Evolutionary conservation across 2,113 vertebrate genomes (phyloP), one percentile per base, ranked within the genome.

Genomic region (Oxyura jamaicensis): DNA sequence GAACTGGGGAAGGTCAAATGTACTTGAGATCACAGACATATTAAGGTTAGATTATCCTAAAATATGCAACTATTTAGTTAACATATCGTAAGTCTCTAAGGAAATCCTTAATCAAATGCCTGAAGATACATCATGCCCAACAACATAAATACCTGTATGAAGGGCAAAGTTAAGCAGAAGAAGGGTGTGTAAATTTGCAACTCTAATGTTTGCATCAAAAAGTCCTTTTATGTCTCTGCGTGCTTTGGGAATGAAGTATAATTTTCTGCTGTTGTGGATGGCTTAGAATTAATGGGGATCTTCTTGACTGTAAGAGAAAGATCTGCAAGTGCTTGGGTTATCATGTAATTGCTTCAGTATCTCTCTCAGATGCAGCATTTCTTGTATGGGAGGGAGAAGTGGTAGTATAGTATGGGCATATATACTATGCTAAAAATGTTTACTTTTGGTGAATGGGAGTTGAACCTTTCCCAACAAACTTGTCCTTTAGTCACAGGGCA

Each of bases 11-110:
- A 91, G 91, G 92, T 86, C 92, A 95, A 91, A 94, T 66, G 59
- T 95, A 67, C 73, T 89, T 82, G 60, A 77, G 73, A 91, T 92
- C 72, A 91, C 67, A 67, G 83, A 93, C 86, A 74, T 82, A 59
- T 95, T 92, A 86, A 58, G n/a, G 77, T 93, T 95, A 81, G 60
- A 84, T 92, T 93, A 91, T 74, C 53, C 71, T 95, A 94, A 95
- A 96, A 93, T 94, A 95, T 91, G 71, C 8, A 25, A 55, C 72
- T 50, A 56, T 82, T 95, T 92, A 93, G 75, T 35, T 84, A 91
- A 88, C 58, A n/a, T 92, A 79, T 20, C 44, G 1, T 90, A 93
- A 91, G 36, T 86, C 55, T 58, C 66, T 78, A 80, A 83, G 62
- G 75, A 95, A 85, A 83, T 80, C 36, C 48, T 73, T 91, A 89